A percentile compares a stretch with the other conserved stretches of the same genome.
Evolutionary conservation across 2,113 vertebrate species (phyloP).

Genomic region (Narcine bancroftii): DNA sequence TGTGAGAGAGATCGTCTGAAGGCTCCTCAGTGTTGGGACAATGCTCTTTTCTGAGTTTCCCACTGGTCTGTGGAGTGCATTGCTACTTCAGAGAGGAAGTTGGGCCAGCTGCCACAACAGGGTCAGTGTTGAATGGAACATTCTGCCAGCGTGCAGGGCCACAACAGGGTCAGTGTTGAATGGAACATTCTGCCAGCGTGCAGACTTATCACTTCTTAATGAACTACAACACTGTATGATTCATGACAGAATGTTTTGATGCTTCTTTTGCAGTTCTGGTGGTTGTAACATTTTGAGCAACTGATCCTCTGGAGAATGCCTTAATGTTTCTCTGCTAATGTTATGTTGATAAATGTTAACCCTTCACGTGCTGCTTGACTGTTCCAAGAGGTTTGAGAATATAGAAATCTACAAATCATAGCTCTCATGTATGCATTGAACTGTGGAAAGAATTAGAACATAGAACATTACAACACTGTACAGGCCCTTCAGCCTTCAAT

Average conservation of each 20-base stretch:
- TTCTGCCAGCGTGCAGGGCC: no score
- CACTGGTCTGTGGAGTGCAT: background rate
- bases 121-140: no score
- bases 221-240: background rate
- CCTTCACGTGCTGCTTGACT: background rate
- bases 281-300: background rate
- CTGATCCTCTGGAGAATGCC: background rate
- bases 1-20: background rate
- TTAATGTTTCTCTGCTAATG: background rate
- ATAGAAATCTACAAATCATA: background rate
- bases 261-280: background rate
- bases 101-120: no score
- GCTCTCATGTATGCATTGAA: background rate
- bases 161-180: no score
- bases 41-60: background rate
- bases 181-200: no score
- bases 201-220: background rate
- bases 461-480: no score
- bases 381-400: background rate
- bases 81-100: background rate
- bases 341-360: background rate
- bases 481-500: no score
- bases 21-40: background rate
- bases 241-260: background rate
- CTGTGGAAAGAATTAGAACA: no score